Conservation (phyloP, 2,113 vertebrate genomes). For the Sclerurus mexicanus region DNA sequence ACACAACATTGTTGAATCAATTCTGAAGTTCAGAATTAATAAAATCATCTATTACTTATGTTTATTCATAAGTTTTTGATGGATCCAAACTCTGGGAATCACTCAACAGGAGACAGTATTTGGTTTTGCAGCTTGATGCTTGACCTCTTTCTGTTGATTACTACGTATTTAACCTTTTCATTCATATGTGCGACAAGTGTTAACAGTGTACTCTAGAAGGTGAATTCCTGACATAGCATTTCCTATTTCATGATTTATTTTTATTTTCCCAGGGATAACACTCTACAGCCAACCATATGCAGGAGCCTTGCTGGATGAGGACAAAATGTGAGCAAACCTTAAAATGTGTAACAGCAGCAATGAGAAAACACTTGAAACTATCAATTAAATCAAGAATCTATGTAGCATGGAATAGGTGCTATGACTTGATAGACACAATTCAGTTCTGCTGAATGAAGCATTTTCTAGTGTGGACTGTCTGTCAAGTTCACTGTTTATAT, state of each 20-base stretch:
- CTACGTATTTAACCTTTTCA: not conserved
- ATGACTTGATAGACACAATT: not conserved
- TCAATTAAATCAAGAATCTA: not conserved
- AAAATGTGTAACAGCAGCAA: not conserved
- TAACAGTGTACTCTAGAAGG: not conserved
- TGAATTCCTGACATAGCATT: not conserved
- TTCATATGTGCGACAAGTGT: not conserved
- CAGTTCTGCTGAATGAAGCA: not conserved
- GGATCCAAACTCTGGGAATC: not conserved
- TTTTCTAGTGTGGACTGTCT: not conserved
- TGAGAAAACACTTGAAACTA: not conserved
- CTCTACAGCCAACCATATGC: conserved; percentile 75
- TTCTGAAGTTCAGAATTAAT: not conserved
- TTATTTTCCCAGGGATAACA: conserved; percentile 65
- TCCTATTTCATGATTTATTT: not conserved
- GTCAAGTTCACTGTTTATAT: not conserved
- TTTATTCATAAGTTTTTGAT: not conserved
- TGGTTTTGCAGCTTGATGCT: not conserved
- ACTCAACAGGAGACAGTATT: not conserved
- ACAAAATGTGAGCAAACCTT: conserved; percentile 73
- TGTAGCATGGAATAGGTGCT: not conserved
- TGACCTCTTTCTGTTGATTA: not conserved
- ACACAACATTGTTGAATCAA: not conserved
- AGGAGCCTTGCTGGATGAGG: conserved; percentile 71
- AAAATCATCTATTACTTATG: not conserved